Percentiles rank a stretch among this genome's conserved stretches.
phyloP scores from a whole-genome alignment of 2,113 vertebrate genomes.

The Vicugna pacos region DNA sequence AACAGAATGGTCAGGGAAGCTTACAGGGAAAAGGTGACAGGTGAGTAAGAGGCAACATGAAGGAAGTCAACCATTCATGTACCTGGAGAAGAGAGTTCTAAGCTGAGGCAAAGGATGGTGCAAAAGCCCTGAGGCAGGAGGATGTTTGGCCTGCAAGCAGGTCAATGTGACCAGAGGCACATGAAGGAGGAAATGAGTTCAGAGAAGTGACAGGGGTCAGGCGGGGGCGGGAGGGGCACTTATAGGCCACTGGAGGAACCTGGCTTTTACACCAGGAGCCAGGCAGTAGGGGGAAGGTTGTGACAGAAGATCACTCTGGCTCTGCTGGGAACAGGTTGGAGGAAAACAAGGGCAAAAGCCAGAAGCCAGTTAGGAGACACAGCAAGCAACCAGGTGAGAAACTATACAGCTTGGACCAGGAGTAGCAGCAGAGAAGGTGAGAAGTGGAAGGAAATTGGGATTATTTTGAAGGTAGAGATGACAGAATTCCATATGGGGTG shows the following conservation, averaged over 20 bases:
- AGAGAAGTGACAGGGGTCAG: not conserved
- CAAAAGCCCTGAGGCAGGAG: not conserved
- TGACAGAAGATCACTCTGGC: not conserved
- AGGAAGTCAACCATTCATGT: not conserved
- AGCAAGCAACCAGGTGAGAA: not conserved
- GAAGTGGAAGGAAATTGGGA: not conserved
- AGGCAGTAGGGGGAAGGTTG: not conserved
- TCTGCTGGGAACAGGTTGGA: not conserved
- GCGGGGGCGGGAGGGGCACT: not conserved
- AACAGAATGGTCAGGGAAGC: not conserved
- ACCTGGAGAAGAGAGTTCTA: not conserved
- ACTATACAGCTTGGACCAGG: fast-evolving
- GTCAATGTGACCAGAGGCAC: not conserved
- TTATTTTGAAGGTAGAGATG: not conserved
- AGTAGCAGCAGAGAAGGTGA: not conserved
- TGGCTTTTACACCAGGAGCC: not conserved
- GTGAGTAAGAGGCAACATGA: not conserved
- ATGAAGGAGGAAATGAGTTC: not conserved
- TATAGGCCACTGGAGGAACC: fast-evolving
- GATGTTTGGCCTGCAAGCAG: not conserved
- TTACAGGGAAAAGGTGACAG: not conserved
- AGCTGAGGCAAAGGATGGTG: not conserved
- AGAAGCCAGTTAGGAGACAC: not conserved
- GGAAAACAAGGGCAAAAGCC: not conserved
- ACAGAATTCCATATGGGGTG: not conserved